Evolutionary conservation across 2,113 vertebrate species (phyloP).

Genomic region (Pollachius pollachius): DNA sequence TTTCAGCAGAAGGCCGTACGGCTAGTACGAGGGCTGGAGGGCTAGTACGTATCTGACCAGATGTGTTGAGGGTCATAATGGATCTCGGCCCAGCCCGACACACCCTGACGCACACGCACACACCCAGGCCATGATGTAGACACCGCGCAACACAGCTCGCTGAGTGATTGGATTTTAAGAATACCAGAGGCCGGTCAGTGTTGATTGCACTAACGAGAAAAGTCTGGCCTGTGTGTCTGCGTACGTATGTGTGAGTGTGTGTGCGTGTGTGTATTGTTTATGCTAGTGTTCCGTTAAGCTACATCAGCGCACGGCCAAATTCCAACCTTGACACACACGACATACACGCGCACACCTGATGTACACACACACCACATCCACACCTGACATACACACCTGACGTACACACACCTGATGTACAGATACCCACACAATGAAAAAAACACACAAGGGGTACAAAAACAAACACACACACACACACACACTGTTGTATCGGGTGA

Average conservation of each 20-base stretch:
- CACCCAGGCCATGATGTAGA: background rate
- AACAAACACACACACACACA: too few relatives aligned
- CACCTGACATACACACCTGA: too few relatives aligned
- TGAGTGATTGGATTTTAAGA: constrained; percentile 38
- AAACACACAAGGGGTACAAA: too few relatives aligned
- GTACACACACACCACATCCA: background rate
- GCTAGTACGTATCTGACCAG: too few relatives aligned
- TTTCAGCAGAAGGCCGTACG: too few relatives aligned
- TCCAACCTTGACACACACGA: constrained; percentile 21
- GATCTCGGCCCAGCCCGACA: too few relatives aligned
- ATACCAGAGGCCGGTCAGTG: constrained; percentile 31
- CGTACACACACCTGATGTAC: too few relatives aligned
- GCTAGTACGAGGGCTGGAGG: too few relatives aligned
- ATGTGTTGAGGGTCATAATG: too few relatives aligned
- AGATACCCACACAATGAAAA: too few relatives aligned
- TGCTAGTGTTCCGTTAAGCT: constrained; percentile 35
- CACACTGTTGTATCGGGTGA: too few relatives aligned
- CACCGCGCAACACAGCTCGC: constrained; percentile 51
- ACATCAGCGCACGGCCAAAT: constrained; percentile 31
- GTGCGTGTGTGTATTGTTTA: constrained; percentile 16
- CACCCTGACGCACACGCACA: background rate
- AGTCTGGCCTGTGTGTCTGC: background rate
- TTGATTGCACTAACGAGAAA: constrained; percentile 11
- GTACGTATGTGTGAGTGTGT: background rate
- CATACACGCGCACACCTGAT: constrained; percentile 23